Evolutionary conservation across 2,888 invertebrate genomes (phyloP).

Genomic region (Aleiodes alternator): DNA sequence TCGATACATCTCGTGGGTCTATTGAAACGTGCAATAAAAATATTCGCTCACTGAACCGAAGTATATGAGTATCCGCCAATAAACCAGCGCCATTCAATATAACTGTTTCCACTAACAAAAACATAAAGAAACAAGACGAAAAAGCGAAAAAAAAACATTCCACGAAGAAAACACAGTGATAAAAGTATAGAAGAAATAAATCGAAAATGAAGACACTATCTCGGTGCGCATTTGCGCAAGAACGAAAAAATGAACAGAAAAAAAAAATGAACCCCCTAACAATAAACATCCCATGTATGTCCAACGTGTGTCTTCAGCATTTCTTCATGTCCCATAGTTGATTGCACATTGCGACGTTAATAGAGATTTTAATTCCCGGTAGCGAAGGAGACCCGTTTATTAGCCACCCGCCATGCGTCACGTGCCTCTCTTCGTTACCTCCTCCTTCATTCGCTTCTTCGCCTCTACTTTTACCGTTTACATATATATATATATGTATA

Average conservation of each 20-base stretch:
- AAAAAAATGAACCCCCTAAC: neutral
- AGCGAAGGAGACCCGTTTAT: constrained; percentile 59
- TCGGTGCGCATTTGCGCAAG: no score
- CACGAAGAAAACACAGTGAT: neutral
- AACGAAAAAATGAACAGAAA: neutral
- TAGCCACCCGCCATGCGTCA: constrained; percentile 60
- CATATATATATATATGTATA: no score
- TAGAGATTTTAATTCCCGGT: constrained; percentile 65
- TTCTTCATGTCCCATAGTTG: constrained; percentile 45
- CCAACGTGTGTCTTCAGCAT: constrained; percentile 29
- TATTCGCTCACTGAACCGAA: constrained; percentile 20
- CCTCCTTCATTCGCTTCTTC: neutral
- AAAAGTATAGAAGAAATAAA: neutral
- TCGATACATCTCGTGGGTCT: constrained; percentile 15
- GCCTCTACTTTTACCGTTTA: constrained; percentile 28
- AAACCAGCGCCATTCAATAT: constrained; percentile 11
- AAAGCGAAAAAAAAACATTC: neutral
- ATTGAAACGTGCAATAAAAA: constrained; percentile 24
- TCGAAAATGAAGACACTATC: constrained; percentile 3
- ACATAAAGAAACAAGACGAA: neutral
- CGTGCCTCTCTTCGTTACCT: constrained; percentile 47
- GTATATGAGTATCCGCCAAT: constrained; percentile 19
- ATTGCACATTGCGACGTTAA: constrained; percentile 58
- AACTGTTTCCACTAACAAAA: constrained; percentile 20
- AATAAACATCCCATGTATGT: constrained; percentile 11